Evolutionary conservation across 2,888 invertebrate genomes (phyloP), one percentile per base, ranked within the genome.

Genomic region (Periphyllus acericola): DNA sequence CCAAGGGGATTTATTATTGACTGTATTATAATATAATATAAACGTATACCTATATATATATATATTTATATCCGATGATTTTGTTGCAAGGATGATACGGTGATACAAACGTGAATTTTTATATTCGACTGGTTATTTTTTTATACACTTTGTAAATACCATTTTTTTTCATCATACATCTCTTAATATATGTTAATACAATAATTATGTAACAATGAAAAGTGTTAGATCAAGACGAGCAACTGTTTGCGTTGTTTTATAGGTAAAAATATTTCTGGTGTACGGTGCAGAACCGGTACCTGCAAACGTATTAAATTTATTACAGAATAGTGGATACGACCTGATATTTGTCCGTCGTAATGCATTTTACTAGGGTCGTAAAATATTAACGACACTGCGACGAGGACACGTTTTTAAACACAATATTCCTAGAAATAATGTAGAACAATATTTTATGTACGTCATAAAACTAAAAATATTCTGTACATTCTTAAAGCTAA

Each of bases 221-320:
- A 71, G 40, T 82, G 14, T 29, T 46, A 6, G 40, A 40, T 68
- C 66, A 32, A 71, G 71, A 82, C 32, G 46, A 71, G 14, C 46
- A 71, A 82, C 46, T 32, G 11, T 81, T 68, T 1, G 60, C 5
- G 60, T 60, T 25, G 19, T 19, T 52, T 1, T 52, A 9, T 52
- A 21, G 4, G 6, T 25, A 21, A 4, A 25, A 3, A 60, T 60
- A 25, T 60, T 60, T 60, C 60, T 21, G 21, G 60, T 34, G 34
- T 36, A 8, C 55, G 60, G 9, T 81, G 21, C 66, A 68, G 11
- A 80, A 81, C 81, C 81, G 68, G 81, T 81, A 81, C 81, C 74
- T 21, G 34, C 40, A 52, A 71, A 71, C 46, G 68, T 36, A 25
- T 68, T 5, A 68, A 68, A 81, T 40, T 32, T 68, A 68, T 68